Base-by-base conservation (phyloP, 92 coral and sea anemone genomes). In the Paramuricea clavata region DNA sequence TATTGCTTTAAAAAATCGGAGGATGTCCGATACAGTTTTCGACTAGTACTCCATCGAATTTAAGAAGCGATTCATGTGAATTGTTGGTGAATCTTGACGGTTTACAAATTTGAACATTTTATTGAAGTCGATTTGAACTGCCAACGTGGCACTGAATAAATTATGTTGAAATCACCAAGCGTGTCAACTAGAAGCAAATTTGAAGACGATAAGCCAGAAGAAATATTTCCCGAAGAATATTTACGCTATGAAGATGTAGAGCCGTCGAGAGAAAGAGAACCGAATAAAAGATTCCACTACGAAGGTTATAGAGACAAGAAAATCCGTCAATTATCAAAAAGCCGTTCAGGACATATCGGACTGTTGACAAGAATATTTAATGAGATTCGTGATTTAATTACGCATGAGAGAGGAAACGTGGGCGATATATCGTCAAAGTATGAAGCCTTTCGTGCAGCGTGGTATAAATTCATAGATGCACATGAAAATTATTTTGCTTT, bases 61-160 rank as follows among this genome's bases (percentile, higher is more conserved):
- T n/a, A n/a, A n/a, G n/a, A n/a, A n/a, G n/a, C n/a, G n/a, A n/a
- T n/a, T n/a, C n/a, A n/a, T n/a, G n/a, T n/a, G n/a, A n/a, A n/a
- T n/a, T n/a, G n/a, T n/a, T n/a, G n/a, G n/a, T n/a, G n/a, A n/a
- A n/a, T n/a, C n/a, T n/a, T n/a, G n/a, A n/a, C n/a, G n/a, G n/a
- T n/a, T n/a, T n/a, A n/a, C n/a, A n/a, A n/a, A n/a, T n/a, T n/a
- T n/a, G n/a, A n/a, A n/a, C n/a, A n/a, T n/a, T n/a, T n/a, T n/a
- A n/a, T n/a, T n/a, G 44, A 39, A 39, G 10, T 39, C 44, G 44
- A 39, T 39, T 39, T 39, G 44, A 39, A 39, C 44, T 52, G 61
- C 61, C 69, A 17, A 61, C 69, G 69, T 61, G 69, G 69, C 69
- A 27, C 69, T 61, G 69, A 61, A 61, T 61, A 22, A 61, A 61